These are phyloP conservation scores for Muraenolepis orangiensis DNA, from an alignment of 2,797 vertebrate species.

Conservation along the genomic window DNA sequence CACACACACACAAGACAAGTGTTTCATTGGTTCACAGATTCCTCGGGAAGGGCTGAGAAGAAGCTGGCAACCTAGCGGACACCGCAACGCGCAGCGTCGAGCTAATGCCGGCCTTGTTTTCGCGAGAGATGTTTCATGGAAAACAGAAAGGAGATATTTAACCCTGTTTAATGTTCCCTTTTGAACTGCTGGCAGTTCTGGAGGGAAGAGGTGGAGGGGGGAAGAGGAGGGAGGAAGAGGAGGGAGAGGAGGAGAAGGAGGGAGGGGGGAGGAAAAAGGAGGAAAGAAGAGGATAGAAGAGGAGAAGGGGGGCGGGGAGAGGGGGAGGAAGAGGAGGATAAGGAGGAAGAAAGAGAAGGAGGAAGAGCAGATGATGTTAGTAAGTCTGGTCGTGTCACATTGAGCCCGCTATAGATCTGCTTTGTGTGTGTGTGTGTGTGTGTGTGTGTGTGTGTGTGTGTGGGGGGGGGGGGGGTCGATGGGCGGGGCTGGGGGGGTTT, in stretches of 20 bases:
- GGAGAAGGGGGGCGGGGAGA: background rate
- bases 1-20: constrained; percentile 10
- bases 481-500: constrained; percentile 15
- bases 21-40: constrained; percentile 6
- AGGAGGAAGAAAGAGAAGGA: background rate
- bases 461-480: constrained; percentile 40
- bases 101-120: background rate
- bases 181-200: background rate
- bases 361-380: background rate
- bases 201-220: background rate
- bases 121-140: background rate
- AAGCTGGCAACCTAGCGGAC: background rate
- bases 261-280: too few species aligned
- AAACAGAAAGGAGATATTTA: too few species aligned
- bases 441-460: constrained; percentile 46
- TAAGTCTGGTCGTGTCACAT: constrained; percentile 16
- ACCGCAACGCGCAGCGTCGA: background rate
- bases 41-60: constrained; percentile 3
- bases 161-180: background rate
- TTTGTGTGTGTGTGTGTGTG: constrained; percentile 44
- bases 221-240: too few species aligned
- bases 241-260: too few species aligned
- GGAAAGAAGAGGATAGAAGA: too few species aligned
- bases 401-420: constrained; percentile 54
- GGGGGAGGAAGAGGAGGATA: background rate